Percentiles rank a stretch among this genome's conserved stretches.
phyloP scores from a whole-genome alignment of 2,888 invertebrate genomes.

The Macroteleia sp. region DNA sequence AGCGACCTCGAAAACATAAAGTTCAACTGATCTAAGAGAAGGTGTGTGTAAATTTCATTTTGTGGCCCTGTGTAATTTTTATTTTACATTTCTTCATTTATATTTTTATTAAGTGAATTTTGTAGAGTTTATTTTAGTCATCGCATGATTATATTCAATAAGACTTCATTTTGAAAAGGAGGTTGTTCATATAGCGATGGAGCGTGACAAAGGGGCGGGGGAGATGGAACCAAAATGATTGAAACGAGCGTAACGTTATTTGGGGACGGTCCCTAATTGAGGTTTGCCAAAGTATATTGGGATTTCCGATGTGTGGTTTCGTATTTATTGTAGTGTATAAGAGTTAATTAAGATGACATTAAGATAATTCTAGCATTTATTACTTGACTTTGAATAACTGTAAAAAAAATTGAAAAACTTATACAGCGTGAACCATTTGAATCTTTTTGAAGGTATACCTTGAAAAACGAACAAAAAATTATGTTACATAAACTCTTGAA shows the following conservation, averaged over 20 bases:
- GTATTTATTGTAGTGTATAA: neutral
- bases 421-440: no score
- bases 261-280: constrained; percentile 46
- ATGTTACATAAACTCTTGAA: no score
- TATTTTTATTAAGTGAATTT: no score
- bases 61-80: no score
- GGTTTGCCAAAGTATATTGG: constrained; percentile 21
- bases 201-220: constrained; percentile 57
- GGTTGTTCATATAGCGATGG: constrained; percentile 34
- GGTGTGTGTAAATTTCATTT: no score
- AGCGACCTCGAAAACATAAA: no score
- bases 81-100: no score
- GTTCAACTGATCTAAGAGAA: neutral
- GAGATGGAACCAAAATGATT: constrained; percentile 47
- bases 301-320: constrained; percentile 16
- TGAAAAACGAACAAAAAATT: no score
- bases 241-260: constrained; percentile 41
- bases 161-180: constrained; percentile 41
- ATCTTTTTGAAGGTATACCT: no score
- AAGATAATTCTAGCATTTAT: no score
- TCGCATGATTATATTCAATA: constrained; percentile 21
- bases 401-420: no score
- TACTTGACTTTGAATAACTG: no score
- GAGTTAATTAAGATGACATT: constrained; percentile 8
- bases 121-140: constrained; percentile 3